Evolutionary conservation across 2,888 invertebrate species (phyloP), one percentile per base, ranked within the genome.

Genomic region (Bombylius major): DNA sequence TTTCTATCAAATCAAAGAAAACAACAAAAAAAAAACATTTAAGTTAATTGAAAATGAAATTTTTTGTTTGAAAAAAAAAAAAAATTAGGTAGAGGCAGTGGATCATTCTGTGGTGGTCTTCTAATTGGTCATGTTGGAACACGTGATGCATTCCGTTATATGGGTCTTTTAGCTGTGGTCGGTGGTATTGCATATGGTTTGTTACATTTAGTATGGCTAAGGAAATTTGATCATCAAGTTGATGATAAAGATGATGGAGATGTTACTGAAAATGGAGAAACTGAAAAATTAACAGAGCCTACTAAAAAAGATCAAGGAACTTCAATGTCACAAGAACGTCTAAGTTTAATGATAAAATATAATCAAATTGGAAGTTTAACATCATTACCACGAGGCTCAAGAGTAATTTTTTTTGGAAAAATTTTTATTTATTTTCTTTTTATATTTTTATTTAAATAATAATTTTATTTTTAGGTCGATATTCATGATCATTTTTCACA

Each of bases 41-140:
- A 23, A 23, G 23, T 36, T 36, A 36, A 3, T 36, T 6, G 36
- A 36, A 36, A 8, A 36, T 36, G 1, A 23, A 23, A 36, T 36
- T 36, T 9, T 1, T 36, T 36, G 9, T 36, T 36, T 36, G 36
- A 36, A 23, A 23, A 23, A 23, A 44, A 54, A 36, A 23, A 23
- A 23, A 23, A 44, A 54, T 2, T 56, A 73, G 87, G 89, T 6
- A 78, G 87, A 62, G 89, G 89, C 42, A 87, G 86, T 66, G 89
- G 89, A 31, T 87, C 87, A 65, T 89, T 89, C 61, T 79, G 84
- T 8, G 89, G 89, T 31, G 89, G 89, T 48, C 78, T 86, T 14
- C 76, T 89, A 12, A 88, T 89, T 60, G 84, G 84, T 0, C 82
- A 83, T 53, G 78, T 85, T 48, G 88, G 87, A 0, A 89, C 87